These are phyloP conservation scores for Oryzias celebensis DNA, from an alignment of 2,113 vertebrate species.

Conservation along the genomic window DNA sequence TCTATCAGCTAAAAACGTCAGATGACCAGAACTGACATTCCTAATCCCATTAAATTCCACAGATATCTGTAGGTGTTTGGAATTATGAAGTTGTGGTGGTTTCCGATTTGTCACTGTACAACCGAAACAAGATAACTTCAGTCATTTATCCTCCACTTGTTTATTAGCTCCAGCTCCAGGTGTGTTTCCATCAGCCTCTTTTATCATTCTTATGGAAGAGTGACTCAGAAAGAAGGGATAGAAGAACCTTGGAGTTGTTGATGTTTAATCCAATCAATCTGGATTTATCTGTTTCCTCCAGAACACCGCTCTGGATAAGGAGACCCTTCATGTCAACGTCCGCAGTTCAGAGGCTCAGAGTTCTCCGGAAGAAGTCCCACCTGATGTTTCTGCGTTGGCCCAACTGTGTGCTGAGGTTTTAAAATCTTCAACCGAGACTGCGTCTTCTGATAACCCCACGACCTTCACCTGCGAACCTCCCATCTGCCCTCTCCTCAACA, in stretches of 20 bases:
- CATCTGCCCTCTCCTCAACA: not conserved
- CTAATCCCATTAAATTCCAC: too few relatives aligned
- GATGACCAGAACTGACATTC: too few relatives aligned
- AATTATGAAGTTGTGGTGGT: too few relatives aligned
- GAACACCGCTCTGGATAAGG: slow-evolving; percentile 98
- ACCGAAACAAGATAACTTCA: too few relatives aligned
- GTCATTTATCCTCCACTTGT: too few relatives aligned
- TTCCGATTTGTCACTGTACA: too few relatives aligned
- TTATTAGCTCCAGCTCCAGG: too few relatives aligned
- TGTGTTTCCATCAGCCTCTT: too few relatives aligned
- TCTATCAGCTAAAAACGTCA: too few relatives aligned
- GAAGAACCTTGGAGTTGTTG: not conserved
- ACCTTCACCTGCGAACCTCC: slow-evolving; percentile 3
- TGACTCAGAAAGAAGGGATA: too few relatives aligned
- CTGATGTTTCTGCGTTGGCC: slow-evolving; percentile 28
- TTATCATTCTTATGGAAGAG: too few relatives aligned
- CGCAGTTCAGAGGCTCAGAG: slow-evolving; percentile 63
- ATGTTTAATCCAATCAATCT: not conserved
- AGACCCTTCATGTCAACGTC: slow-evolving; percentile 80
- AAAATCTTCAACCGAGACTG: not conserved
- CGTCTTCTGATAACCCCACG: not conserved
- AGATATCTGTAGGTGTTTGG: too few relatives aligned
- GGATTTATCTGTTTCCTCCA: slow-evolving; percentile 56
- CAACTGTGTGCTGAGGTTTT: slow-evolving; percentile 13
- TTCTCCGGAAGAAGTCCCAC: slow-evolving; percentile 45